Base-by-base conservation (phyloP, 2,888 invertebrate species). In the Incurvaria masculella region DNA sequence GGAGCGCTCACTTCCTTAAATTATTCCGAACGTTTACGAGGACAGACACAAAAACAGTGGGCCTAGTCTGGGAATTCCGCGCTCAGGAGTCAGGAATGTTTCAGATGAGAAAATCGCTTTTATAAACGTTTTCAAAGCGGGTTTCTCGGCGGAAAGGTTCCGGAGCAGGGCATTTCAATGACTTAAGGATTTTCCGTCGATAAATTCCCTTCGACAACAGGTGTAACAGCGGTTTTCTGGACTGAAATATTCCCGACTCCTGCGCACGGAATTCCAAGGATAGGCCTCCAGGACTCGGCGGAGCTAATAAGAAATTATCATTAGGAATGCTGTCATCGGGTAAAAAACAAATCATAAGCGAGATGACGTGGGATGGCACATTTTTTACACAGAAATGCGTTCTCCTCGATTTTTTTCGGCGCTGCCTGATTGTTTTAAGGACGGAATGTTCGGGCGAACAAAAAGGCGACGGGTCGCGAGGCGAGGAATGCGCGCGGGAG, bases 291-390 rank as follows among this genome's bases (percentile, higher is more conserved):
- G n/a, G n/a, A n/a, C n/a, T n/a, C n/a, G n/a, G n/a, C 74, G 73
- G 73, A 71, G 69, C 72, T 75, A 76, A 78, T 78, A 75, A 76
- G 76, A 75, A 78, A 76, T 76, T 75, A 78, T 74, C 74, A 76
- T 75, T 72, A 72, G 65, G 59, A 50, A 59, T 64, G 63, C 66
- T 64, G 67, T 66, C 63, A 60, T 56, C 60, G 58, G 60, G 71
- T 72, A 73, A 74, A 75, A 75, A 75, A 70, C 62, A 60, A 65
- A 65, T 68, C 69, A 61, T 66, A 64, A 60, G 59, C 57, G 60
- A 60, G 60, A 59, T 40, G 48, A 59, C 59, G 60, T 51, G 63
- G 60, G 60, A 63, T 62, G 61, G 67, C 66, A 61, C 64, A 67
- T 69, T 72, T 73, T 73, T 72, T 61, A 69, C 70, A 69, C 63